Evolutionary conservation across 2,888 invertebrate species (phyloP), one percentile per base, ranked within the genome.

Genomic region (Steinernema carpocapsae): DNA sequence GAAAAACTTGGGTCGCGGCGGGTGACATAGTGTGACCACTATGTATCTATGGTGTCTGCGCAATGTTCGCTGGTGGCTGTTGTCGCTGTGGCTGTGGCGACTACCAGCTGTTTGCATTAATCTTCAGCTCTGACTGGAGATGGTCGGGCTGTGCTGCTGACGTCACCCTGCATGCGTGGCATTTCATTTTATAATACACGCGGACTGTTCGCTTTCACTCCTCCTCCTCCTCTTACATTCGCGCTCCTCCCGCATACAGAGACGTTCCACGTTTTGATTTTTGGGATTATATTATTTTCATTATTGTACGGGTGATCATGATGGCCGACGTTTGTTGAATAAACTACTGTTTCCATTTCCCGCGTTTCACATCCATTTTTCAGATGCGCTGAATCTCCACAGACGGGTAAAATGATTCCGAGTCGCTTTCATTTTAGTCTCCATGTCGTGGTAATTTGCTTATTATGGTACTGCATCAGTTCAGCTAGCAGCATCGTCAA

Each of bases 401-500:
- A 3, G 24, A 45, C 59, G 43, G 56, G 48, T 43, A 59, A 56
- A 29, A 29, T 74, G 29, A 56, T 71, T 64, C 64, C 64, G 64
- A 64, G 3, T 17, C 37, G 71, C 12, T 45, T 51, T 29, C 37
- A 48, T 48, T 83, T 84, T 73, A 76, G 74, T 22, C 46, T 79
- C 32, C 78, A 79, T 43, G 75, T 83, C n/a, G 74, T 76, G 1
- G 46, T 75, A 22, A 77, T 84, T 32, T 84, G 84, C 71, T 19
- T 82, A 42, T 70, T 78, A 1, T 84, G 84, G 84, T 84, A 82
- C 74, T 70, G 52, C 2, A 71, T 74, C 45, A 79, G 78, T 59
- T 80, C 80, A 0, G 76, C 76, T 22, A 76, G 77, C 51, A 81
- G 78, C 74, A 83, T 84, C 45, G 74, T 82, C 72, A 84, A 84